These are phyloP conservation scores for Galleria mellonella DNA, from an alignment of 1,140 invertebrate species.

Conservation along the genomic window DNA sequence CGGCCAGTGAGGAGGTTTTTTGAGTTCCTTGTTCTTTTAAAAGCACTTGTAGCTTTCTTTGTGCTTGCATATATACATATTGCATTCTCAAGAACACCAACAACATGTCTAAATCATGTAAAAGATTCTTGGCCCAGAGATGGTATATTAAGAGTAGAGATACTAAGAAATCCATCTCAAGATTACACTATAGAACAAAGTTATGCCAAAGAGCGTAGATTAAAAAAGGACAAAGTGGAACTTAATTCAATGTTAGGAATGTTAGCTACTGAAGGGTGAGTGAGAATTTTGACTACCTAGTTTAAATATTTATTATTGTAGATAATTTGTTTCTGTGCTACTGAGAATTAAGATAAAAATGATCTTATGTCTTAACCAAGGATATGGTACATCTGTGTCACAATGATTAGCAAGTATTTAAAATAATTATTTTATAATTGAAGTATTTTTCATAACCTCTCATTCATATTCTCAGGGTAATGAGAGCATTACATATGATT, in stretches of 20 bases:
- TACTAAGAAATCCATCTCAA: slow-evolving; percentile 84
- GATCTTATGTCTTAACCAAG: too few relatives aligned
- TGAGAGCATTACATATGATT: too few relatives aligned
- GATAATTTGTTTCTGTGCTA: too few relatives aligned
- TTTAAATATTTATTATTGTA: neutral
- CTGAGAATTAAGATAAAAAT: too few relatives aligned
- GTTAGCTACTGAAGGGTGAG: slow-evolving; percentile 80
- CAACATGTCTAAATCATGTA: slow-evolving; percentile 94
- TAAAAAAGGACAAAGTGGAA: slow-evolving; percentile 82
- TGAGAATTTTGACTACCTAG: neutral
- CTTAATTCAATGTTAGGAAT: slow-evolving; percentile 79
- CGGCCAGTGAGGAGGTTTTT: slow-evolving; percentile 89
- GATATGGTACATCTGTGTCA: too few relatives aligned
- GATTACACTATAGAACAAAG: slow-evolving; percentile 87
- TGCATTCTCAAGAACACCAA: slow-evolving; percentile 93
- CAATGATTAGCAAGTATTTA: too few relatives aligned
- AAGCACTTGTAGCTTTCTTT: slow-evolving; percentile 92
- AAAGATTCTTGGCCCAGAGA: slow-evolving; percentile 94
- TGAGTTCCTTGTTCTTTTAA: slow-evolving; percentile 93
- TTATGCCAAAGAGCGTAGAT: slow-evolving; percentile 85
- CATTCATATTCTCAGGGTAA: too few relatives aligned
- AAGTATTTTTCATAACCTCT: too few relatives aligned
- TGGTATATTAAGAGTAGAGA: slow-evolving; percentile 97
- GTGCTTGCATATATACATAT: slow-evolving; percentile 96
- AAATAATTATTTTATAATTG: too few relatives aligned